Conservation (phyloP, 2,888 invertebrate species). For the Meganola albula region DNA sequence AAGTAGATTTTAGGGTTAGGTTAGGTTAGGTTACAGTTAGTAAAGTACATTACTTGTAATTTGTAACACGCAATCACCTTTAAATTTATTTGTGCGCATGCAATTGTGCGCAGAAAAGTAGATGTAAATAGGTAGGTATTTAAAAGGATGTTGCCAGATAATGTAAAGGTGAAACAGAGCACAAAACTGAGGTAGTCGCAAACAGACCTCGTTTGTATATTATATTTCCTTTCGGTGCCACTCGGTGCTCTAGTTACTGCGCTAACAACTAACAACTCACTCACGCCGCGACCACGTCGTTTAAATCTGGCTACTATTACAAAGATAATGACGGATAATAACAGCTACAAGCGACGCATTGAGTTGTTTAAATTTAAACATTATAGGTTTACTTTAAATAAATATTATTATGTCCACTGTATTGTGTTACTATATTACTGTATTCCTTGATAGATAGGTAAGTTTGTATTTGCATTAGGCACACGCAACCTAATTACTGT, state of each 20-base stretch:
- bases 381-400: too few relatives aligned
- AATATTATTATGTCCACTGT: too few relatives aligned
- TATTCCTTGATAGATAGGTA: too few relatives aligned
- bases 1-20: too few relatives aligned
- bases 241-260: conserved; percentile 50
- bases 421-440: too few relatives aligned
- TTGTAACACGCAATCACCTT: background rate
- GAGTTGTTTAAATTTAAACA: too few relatives aligned
- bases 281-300: conserved; percentile 24
- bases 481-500: too few relatives aligned
- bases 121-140: too few relatives aligned
- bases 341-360: too few relatives aligned
- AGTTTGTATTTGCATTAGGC: too few relatives aligned
- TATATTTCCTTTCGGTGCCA: conserved; percentile 22
- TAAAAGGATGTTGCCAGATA: too few relatives aligned
- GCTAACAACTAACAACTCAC: conserved; percentile 42
- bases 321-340: conserved; percentile 5
- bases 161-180: conserved; percentile 62
- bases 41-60: background rate
- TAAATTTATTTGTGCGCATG: background rate
- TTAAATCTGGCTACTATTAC: conserved; percentile 4
- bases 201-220: conserved; percentile 37
- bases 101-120: too few relatives aligned
- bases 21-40: background rate
- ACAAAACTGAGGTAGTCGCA: conserved; percentile 37